Conservation (phyloP, 2,888 invertebrate species). For the Scaptomyza parva region DNA sequence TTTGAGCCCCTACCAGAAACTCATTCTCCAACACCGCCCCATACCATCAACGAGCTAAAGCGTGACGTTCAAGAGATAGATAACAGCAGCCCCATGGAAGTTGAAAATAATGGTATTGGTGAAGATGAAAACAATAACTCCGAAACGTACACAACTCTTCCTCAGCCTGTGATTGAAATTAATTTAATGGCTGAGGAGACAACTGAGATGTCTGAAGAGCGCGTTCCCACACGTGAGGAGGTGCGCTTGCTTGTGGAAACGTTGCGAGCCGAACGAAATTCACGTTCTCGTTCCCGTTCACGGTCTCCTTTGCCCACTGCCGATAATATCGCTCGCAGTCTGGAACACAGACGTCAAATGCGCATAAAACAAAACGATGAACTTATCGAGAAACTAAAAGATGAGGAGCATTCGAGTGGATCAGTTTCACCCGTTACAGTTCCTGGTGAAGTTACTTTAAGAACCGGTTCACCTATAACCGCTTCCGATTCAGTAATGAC, state of each 20-base stretch:
- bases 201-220: constrained; percentile 27
- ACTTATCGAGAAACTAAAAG: constrained; percentile 50
- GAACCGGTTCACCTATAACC: neutral
- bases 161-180: constrained; percentile 62
- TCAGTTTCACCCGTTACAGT: constrained; percentile 12
- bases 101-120: constrained; percentile 30
- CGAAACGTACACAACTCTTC: constrained; percentile 18
- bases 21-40: constrained; percentile 52
- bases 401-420: constrained; percentile 9
- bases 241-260: constrained; percentile 63
- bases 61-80: constrained; percentile 62
- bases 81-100: constrained; percentile 38
- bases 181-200: constrained; percentile 41
- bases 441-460: neutral
- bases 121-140: neutral
- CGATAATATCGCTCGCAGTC: constrained; percentile 69
- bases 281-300: constrained; percentile 61
- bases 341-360: constrained; percentile 54
- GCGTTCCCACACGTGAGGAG: constrained; percentile 41
- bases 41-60: constrained; percentile 34
- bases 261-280: constrained; percentile 53
- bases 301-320: constrained; percentile 73
- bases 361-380: constrained; percentile 68
- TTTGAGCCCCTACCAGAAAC: constrained; percentile 31
- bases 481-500: neutral